Percentiles rank a stretch among this genome's conserved stretches.
These are phyloP conservation scores for Scaptomyza polygonia DNA, from an alignment of 2,888 invertebrate genomes.

Conservation along the genomic window DNA sequence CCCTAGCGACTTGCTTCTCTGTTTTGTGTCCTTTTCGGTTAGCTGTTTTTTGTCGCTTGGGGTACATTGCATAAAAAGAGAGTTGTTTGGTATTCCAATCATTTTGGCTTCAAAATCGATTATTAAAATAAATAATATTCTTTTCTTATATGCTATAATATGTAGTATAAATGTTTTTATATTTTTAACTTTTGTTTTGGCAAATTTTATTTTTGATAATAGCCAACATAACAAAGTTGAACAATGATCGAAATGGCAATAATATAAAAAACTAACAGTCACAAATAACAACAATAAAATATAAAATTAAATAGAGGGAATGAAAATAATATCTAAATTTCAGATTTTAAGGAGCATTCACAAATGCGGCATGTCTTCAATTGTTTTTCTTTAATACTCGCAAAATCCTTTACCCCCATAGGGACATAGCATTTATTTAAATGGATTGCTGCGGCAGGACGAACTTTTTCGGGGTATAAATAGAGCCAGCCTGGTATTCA, in stretches of 20 bases:
- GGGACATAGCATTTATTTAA: slow-evolving; percentile 19
- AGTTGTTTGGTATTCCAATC: neutral
- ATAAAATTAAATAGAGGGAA: neutral
- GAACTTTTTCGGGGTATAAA: slow-evolving; percentile 55
- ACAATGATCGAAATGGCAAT: too few relatives aligned
- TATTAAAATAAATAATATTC: neutral
- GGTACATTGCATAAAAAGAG: neutral
- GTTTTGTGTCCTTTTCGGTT: slow-evolving; percentile 26
- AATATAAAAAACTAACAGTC: too few relatives aligned
- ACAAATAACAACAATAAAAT: neutral
- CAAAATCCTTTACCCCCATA: slow-evolving; percentile 9
- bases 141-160: too few relatives aligned
- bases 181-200: too few relatives aligned
- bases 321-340: neutral
- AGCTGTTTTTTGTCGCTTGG: neutral
- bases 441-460: slow-evolving; percentile 28
- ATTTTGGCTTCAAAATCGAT: neutral
- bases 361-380: neutral
- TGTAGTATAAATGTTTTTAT: too few relatives aligned
- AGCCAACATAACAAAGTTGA: too few relatives aligned
- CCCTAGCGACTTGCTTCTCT: slow-evolving; percentile 22
- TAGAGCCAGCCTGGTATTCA: slow-evolving; percentile 33
- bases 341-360: slow-evolving; percentile 13
- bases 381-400: neutral
- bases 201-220: too few relatives aligned